Percentiles rank a stretch among this genome's conserved stretches.
phyloP scores from a whole-genome alignment of 2,888 invertebrate genomes.

The Volucella inanis region DNA sequence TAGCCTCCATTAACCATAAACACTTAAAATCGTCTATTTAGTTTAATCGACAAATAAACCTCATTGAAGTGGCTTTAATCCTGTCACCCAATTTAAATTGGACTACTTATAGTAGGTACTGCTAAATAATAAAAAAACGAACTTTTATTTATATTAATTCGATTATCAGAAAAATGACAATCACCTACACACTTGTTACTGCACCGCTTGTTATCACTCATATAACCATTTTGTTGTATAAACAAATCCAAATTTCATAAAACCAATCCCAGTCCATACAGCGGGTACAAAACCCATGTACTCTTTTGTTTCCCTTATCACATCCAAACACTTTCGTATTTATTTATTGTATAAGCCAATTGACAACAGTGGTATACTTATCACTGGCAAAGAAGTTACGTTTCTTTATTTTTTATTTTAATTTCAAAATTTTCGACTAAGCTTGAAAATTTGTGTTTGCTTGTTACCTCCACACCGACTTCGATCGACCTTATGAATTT shows the following conservation, averaged over 20 bases:
- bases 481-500: slow-evolving; percentile 39
- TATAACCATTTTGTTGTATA: slow-evolving; percentile 10
- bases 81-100: neutral
- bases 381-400: slow-evolving; percentile 3
- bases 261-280: no score
- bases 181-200: neutral
- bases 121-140: no score
- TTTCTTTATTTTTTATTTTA: slow-evolving; percentile 3
- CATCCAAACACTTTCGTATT: neutral
- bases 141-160: no score
- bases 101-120: no score
- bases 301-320: slow-evolving; percentile 9
- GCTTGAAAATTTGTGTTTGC: slow-evolving; percentile 4
- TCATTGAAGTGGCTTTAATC: neutral
- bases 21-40: neutral
- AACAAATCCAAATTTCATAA: neutral
- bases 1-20: neutral
- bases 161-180: neutral
- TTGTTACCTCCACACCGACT: slow-evolving; percentile 31
- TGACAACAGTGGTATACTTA: slow-evolving; percentile 24
- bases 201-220: no score
- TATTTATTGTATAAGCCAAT: slow-evolving; percentile 22
- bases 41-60: slow-evolving; percentile 1
- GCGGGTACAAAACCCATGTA: neutral
- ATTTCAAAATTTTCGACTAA: slow-evolving; percentile 42